Conservation (phyloP, 2,113 vertebrate genomes). For the Gymnogyps californianus region DNA sequence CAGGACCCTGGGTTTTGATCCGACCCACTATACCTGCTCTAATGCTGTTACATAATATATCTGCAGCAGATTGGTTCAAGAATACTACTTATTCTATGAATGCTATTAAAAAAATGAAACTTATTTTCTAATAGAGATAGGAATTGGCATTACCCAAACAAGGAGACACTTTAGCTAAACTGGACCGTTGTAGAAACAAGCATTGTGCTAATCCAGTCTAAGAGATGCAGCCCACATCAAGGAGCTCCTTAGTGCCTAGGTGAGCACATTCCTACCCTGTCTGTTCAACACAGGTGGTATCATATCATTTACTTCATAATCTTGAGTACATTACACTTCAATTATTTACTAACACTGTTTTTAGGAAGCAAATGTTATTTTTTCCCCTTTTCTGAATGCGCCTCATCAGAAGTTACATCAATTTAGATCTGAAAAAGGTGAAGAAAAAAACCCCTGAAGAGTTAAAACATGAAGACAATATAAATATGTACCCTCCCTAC, state of each 20-base stretch:
- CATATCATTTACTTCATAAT: background rate
- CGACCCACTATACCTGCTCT: background rate
- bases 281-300: background rate
- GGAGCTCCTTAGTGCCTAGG: background rate
- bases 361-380: background rate
- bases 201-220: background rate
- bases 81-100: background rate
- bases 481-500: background rate
- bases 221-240: background rate
- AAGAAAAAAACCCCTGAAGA: background rate
- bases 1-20: rapidly evolving
- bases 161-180: background rate
- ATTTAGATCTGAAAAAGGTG: background rate
- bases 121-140: background rate
- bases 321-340: background rate
- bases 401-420: background rate
- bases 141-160: background rate
- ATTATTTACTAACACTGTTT: background rate
- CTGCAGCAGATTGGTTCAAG: background rate
- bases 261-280: background rate
- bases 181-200: background rate
- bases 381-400: background rate
- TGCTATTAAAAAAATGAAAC: background rate
- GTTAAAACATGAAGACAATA: background rate
- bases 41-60: background rate